phyloP scores from a whole-genome alignment of 2,888 invertebrate genomes.

The Agrochola macilenta region DNA sequence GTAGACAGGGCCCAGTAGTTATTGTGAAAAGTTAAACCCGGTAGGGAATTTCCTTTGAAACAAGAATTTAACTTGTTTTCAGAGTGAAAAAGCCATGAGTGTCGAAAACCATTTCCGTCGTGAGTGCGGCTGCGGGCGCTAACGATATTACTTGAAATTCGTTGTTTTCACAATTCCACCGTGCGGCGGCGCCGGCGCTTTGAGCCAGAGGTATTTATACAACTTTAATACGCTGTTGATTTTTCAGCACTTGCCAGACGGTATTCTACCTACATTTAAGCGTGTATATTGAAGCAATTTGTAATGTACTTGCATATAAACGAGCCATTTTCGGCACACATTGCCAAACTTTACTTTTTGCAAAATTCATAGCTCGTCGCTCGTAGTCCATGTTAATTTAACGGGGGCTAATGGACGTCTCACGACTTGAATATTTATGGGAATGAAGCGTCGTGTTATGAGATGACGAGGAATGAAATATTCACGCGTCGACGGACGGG shows the following conservation, averaged over 20 bases:
- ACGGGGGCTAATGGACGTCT: slow-evolving; percentile 38
- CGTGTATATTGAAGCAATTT: slow-evolving; percentile 38
- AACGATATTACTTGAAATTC: slow-evolving; percentile 46
- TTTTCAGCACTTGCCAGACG: slow-evolving; percentile 34
- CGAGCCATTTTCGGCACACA: slow-evolving; percentile 28
- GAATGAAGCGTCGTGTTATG: slow-evolving; percentile 36
- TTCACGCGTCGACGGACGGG: slow-evolving; percentile 26
- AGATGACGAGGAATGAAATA: slow-evolving; percentile 55
- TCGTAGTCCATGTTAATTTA: slow-evolving; percentile 52
- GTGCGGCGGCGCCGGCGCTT: slow-evolving; percentile 21
- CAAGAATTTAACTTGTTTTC: slow-evolving; percentile 30
- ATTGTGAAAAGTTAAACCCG: neutral
- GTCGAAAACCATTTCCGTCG: slow-evolving; percentile 29
- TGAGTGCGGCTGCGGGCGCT: slow-evolving; percentile 33
- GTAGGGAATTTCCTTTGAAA: neutral
- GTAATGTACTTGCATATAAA: slow-evolving; percentile 49
- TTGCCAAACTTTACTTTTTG: slow-evolving; percentile 51
- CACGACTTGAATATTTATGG: slow-evolving; percentile 54
- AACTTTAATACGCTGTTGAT: slow-evolving; percentile 41
- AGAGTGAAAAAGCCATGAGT: slow-evolving; percentile 23
- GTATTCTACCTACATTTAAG: neutral
- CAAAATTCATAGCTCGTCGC: slow-evolving; percentile 52
- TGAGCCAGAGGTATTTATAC: slow-evolving; percentile 24
- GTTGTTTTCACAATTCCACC: slow-evolving; percentile 37
- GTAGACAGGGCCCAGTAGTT: neutral